These are phyloP conservation scores for Venturia canescens DNA, from an alignment of 1,140 invertebrate genomes.

Conservation along the genomic window DNA sequence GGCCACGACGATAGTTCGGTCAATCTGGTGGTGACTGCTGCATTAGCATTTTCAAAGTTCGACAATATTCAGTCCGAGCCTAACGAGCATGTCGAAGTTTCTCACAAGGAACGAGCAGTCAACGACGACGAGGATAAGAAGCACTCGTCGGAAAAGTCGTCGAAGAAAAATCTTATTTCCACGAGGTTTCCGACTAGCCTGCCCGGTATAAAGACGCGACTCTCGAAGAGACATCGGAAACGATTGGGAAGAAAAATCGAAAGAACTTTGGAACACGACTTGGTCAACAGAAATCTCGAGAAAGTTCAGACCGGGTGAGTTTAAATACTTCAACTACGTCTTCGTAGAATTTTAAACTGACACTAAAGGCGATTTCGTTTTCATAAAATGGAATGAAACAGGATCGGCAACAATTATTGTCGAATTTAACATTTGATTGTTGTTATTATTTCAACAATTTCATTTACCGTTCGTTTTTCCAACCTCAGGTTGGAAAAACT, in stretches of 20 bases:
- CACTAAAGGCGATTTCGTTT: background rate
- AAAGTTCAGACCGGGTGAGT: slow-evolving; percentile 9
- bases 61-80: background rate
- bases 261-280: background rate
- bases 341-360: background rate
- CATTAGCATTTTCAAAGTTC: slow-evolving; percentile 36
- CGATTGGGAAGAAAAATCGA: slow-evolving; percentile 15
- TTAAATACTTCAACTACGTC: background rate
- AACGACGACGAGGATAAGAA: slow-evolving; percentile 3
- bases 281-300: slow-evolving; percentile 10
- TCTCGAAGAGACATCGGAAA: background rate
- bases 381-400: background rate
- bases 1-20: slow-evolving; percentile 29
- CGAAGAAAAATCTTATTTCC: slow-evolving; percentile 9
- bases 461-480: too few species aligned
- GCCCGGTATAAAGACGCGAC: slow-evolving; percentile 52
- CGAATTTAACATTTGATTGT: too few species aligned
- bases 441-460: too few species aligned
- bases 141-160: background rate
- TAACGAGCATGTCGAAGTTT: slow-evolving; percentile 11
- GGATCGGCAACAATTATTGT: too few species aligned
- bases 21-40: slow-evolving; percentile 26
- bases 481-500: too few species aligned
- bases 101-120: background rate
- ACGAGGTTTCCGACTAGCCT: slow-evolving; percentile 53